A percentile compares a stretch with the other conserved stretches of the same genome.
Evolutionary conservation across 2,888 invertebrate genomes (phyloP).

Genomic region (Melinaea menophilus): DNA sequence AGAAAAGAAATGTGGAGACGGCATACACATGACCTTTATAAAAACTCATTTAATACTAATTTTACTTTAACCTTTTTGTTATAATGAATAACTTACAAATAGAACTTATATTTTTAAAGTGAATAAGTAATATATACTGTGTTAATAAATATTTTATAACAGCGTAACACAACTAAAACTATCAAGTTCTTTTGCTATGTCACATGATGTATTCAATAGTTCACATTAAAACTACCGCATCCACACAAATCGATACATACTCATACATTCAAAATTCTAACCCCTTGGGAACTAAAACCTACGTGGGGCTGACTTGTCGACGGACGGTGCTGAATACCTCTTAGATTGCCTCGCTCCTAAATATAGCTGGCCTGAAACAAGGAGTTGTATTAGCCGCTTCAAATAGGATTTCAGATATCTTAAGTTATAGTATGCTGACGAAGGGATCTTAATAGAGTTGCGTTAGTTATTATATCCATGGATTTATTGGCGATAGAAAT

Average conservation of each 20-base stretch:
- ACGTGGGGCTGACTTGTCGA: slow-evolving; percentile 60
- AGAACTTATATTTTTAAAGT: neutral
- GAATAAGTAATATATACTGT: neutral
- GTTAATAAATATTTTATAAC: neutral
- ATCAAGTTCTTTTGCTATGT: no score
- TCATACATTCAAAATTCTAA: slow-evolving; percentile 41
- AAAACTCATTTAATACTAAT: slow-evolving; percentile 10
- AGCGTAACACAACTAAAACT: no score
- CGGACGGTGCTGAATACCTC: slow-evolving; percentile 64
- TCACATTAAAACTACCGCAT: slow-evolving; percentile 36
- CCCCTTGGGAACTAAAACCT: slow-evolving; percentile 67
- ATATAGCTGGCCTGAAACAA: slow-evolving; percentile 67
- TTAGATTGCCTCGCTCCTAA: slow-evolving; percentile 70
- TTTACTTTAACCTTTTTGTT: neutral
- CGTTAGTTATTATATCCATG: slow-evolving; percentile 45
- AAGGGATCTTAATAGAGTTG: slow-evolving; percentile 49
- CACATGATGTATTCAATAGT: neutral
- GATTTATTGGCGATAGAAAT: slow-evolving; percentile 41
- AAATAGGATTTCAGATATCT: slow-evolving; percentile 53
- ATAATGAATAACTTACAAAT: neutral
- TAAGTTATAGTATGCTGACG: slow-evolving; percentile 38
- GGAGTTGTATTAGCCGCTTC: slow-evolving; percentile 61
- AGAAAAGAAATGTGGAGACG: slow-evolving; percentile 46
- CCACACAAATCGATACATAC: slow-evolving; percentile 31
- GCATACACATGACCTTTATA: slow-evolving; percentile 28